Conservation (phyloP, 2,113 vertebrate species). For the Brachyhypopomus gauderio region DNA sequence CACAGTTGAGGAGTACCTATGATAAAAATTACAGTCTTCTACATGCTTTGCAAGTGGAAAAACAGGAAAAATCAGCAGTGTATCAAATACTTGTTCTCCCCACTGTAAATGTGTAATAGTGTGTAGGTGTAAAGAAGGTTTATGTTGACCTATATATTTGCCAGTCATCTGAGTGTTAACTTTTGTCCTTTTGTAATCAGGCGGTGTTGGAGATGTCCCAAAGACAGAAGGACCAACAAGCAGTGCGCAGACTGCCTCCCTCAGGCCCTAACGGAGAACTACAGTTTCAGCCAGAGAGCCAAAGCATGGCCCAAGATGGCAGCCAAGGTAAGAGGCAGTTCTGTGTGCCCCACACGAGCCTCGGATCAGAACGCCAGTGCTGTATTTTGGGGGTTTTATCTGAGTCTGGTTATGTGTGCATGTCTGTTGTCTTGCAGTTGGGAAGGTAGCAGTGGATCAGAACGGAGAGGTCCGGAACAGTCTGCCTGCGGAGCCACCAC, state of each 20-base stretch:
- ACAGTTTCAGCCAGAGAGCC: constrained; percentile 69
- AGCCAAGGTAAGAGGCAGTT: background rate
- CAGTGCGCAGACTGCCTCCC: constrained; percentile 59
- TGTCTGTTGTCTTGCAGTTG: constrained; percentile 55
- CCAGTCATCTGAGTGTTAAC: background rate
- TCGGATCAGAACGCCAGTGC: too few species aligned
- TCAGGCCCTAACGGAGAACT: constrained; percentile 76
- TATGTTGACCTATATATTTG: too few species aligned
- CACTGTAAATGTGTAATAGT: too few species aligned
- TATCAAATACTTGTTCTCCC: too few species aligned
- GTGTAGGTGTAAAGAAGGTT: too few species aligned
- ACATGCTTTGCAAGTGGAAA: too few species aligned
- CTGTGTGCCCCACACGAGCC: background rate
- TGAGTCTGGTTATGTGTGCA: background rate
- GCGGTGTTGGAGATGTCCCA: constrained; percentile 88
- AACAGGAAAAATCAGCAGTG: too few species aligned
- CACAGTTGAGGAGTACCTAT: too few species aligned
- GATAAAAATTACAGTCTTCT: too few species aligned
- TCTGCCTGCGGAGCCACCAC: constrained; percentile 74
- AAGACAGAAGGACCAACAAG: constrained; percentile 77
- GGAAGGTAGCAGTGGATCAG: constrained; percentile 61
- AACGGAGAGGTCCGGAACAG: constrained; percentile 60
- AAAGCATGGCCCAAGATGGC: constrained; percentile 63
- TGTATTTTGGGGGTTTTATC: too few species aligned
- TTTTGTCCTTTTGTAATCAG: constrained; percentile 59